These are phyloP conservation scores for Anticlea derivata DNA, from an alignment of 2,888 invertebrate species.

Conservation along the genomic window DNA sequence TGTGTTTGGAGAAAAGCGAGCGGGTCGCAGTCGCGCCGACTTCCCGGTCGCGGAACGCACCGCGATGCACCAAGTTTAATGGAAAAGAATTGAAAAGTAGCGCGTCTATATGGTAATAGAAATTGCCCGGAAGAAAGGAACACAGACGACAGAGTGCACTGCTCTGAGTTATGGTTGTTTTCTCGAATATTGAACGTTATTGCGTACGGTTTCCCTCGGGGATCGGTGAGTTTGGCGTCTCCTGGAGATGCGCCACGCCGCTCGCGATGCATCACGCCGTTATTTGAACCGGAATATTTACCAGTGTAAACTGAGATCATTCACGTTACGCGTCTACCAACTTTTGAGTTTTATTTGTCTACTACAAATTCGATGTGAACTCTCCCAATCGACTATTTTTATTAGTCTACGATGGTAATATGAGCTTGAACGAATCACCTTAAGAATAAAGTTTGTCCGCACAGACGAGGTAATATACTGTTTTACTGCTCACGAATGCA, in stretches of 20 bases:
- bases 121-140: conserved; percentile 83
- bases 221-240: conserved; percentile 50
- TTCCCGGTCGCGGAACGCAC: conserved; percentile 66
- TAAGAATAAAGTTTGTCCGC: conserved; percentile 25
- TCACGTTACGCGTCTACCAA: conserved; percentile 52
- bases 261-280: conserved; percentile 48
- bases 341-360: conserved; percentile 46
- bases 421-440: conserved; percentile 30
- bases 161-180: conserved; percentile 81
- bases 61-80: conserved; percentile 82
- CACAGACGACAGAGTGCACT: conserved; percentile 77
- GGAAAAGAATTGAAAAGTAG: conserved; percentile 84
- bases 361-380: conserved; percentile 33
- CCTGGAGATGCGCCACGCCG: conserved; percentile 38
- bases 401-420: conserved; percentile 39
- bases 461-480: conserved; percentile 17
- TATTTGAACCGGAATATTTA: conserved; percentile 65
- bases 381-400: conserved; percentile 34
- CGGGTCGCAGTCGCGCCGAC: conserved; percentile 54
- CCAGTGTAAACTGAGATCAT: conserved; percentile 64
- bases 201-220: conserved; percentile 65
- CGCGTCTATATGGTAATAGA: conserved; percentile 84
- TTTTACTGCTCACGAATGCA: conserved; percentile 17
- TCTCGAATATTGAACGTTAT: conserved; percentile 80
- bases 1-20: conserved; percentile 76